Conservation (phyloP, 2,113 vertebrate species). For the Siniperca knerii region DNA sequence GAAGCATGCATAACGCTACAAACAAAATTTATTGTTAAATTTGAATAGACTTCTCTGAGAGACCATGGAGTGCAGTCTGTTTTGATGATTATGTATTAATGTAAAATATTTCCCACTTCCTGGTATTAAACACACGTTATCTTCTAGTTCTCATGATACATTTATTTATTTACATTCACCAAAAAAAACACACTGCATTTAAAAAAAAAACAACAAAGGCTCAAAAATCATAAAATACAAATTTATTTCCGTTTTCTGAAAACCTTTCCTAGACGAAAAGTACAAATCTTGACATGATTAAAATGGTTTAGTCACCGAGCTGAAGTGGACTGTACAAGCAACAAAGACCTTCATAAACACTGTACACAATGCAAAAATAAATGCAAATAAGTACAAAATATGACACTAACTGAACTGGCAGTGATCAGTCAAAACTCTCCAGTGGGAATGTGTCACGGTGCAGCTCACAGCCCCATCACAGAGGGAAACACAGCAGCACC, state of each 20-base stretch:
- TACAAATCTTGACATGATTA: constrained; percentile 12
- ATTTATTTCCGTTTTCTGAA: constrained; percentile 1
- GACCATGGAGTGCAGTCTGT: background rate
- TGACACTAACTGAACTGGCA: background rate
- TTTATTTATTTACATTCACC: constrained; percentile 49
- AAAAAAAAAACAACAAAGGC: constrained; percentile 11
- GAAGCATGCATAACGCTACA: background rate
- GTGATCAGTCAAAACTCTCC: background rate
- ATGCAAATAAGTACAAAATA: constrained; percentile 39
- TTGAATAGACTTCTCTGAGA: constrained; percentile 15
- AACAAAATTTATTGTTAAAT: background rate
- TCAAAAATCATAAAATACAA: constrained; percentile 19
- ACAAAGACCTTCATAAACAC: constrained; percentile 6
- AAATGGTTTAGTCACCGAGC: constrained; percentile 20
- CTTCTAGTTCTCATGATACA: background rate
- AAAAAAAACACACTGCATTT: background rate
- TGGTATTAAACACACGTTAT: background rate
- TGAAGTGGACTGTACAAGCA: constrained; percentile 9
- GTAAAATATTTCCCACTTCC: constrained; percentile 8
- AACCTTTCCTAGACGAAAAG: constrained; percentile 4
- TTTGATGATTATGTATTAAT: background rate
- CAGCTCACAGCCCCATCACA: constrained; percentile 83
- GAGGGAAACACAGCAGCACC: constrained; percentile 83
- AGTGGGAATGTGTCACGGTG: background rate
- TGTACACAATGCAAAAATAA: constrained; percentile 37